A percentile compares a stretch with the other conserved stretches of the same genome.
Conservation (phyloP, 1,140 invertebrate genomes). For the Drosophila albomicans region DNA sequence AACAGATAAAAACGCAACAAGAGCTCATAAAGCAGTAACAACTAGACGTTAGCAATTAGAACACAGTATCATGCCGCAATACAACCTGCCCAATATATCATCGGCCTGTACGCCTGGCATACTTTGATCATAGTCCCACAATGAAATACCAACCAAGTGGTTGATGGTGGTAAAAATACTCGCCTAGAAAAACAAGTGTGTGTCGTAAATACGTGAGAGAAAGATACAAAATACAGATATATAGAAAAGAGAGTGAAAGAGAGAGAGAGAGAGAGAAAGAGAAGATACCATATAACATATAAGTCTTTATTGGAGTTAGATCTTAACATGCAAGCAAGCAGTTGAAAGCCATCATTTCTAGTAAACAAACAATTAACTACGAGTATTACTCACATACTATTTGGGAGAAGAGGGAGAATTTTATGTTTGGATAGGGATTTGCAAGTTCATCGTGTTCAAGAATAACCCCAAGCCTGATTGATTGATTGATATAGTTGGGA, state of each 20-base stretch:
- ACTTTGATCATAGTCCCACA: conserved; percentile 94
- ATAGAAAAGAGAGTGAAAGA: conserved; percentile 21
- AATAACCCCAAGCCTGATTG: conserved; percentile 9
- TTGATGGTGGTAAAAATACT: conserved; percentile 89
- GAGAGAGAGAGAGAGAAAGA: conserved; percentile 8
- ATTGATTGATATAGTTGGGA: neutral
- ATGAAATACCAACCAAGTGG: conserved; percentile 89
- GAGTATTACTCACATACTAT: conserved; percentile 45
- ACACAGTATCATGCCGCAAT: conserved; percentile 68
- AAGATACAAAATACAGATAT: conserved; percentile 26
- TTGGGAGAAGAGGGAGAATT: conserved; percentile 4
- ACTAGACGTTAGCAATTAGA: conserved; percentile 24
- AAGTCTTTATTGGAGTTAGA: conserved; percentile 13
- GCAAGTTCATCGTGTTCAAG: conserved; percentile 15
- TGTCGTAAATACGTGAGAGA: conserved; percentile 18
- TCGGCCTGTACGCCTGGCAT: conserved; percentile 91
- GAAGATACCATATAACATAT: conserved; percentile 16
- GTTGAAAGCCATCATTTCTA: conserved; percentile 1
- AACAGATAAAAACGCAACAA: conserved; percentile 20
- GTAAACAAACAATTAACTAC: conserved; percentile 9
- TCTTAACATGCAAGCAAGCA: conserved; percentile 34
- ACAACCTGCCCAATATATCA: conserved; percentile 93
- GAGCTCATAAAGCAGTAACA: conserved; percentile 37
- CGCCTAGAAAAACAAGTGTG: conserved; percentile 87
- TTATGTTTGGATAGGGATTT: conserved; percentile 1